Evolutionary conservation across 1,140 invertebrate species (phyloP).

Genomic region (Mesaphorura yosii): DNA sequence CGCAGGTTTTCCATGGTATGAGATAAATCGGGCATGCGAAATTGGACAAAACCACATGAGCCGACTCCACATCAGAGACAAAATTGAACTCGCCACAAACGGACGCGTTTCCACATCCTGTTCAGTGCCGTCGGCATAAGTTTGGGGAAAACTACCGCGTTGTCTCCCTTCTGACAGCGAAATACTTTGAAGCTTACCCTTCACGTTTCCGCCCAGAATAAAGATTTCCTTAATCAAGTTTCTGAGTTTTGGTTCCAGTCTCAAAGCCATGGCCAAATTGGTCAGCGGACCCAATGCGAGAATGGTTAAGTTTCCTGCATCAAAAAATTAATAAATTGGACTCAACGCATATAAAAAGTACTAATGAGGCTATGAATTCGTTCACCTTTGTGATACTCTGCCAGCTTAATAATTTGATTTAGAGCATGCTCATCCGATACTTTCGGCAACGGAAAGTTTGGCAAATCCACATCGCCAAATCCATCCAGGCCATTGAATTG

Average conservation of each 20-base stretch:
- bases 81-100: conserved; percentile 71
- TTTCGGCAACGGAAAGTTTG: conserved; percentile 12
- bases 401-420: conserved; percentile 28
- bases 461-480: conserved; percentile 34
- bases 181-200: conserved; percentile 45
- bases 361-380: neutral
- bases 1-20: conserved; percentile 52
- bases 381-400: conserved; percentile 30
- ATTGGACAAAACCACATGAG: conserved; percentile 52
- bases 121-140: conserved; percentile 36
- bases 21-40: conserved; percentile 45
- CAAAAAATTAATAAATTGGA: neutral
- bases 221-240: conserved; percentile 49
- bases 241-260: conserved; percentile 51
- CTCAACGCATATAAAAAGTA: neutral
- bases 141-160: too few relatives aligned
- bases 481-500: conserved; percentile 43
- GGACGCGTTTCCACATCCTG: too few relatives aligned
- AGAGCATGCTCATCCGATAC: conserved; percentile 29
- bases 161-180: too few relatives aligned
- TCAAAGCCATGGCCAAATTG: conserved; percentile 58
- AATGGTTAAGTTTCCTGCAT: neutral
- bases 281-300: conserved; percentile 54
- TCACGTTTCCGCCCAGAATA: conserved; percentile 65
- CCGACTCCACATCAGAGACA: conserved; percentile 61